Base-by-base conservation (phyloP, 2,797 vertebrate genomes). In the Tapirus indicus region DNA sequence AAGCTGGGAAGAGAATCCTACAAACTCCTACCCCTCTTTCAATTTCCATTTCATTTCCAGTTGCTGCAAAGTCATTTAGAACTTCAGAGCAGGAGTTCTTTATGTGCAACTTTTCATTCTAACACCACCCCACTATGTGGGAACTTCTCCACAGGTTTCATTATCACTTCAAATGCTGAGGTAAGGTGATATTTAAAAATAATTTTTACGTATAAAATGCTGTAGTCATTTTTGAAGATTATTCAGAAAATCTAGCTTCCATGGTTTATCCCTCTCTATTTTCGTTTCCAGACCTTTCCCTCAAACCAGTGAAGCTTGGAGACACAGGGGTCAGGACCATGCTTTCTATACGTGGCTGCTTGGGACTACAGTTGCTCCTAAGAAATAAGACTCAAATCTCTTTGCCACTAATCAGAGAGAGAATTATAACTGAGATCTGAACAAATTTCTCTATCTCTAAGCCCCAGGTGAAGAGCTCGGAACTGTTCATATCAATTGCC, bases 351-450 rank as follows among this genome's bases (percentile, higher is more conserved):
- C 17, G 54, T 27, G 71, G 14, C 54, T 89, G 44, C 44, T 20
- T 35, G 49, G 21, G 35, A 88, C 66, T 32, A 5, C 21, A 96
- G 38, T 11, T 88, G 56, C 10, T 96, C 56, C 47, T 93, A 69
- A 72, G 86, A 94, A 90, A 23, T 74, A 88, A 93, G 58, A 86
- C 47, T 95, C 88, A 91, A 71, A 56, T 96, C 20, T 86, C 84
- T 69, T 86, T 66, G 71, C 20, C 56, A 84, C 72, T 97, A 96
- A 91, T 95, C 60, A 97, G 69, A 90, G 32, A 94, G 52, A 68
- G 60, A 97, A 98, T 95, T 47, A 72, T 58, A 97, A 90, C 35
- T 84, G 88, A 94, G 79, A 97, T 92, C 66, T 95, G 80, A 98
- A 95, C 77, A 52, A 94, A 95, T 96, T 91, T 94, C 95, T 88